Conservation (phyloP, 2,797 vertebrate species). For the Muscicapa comitata region DNA sequence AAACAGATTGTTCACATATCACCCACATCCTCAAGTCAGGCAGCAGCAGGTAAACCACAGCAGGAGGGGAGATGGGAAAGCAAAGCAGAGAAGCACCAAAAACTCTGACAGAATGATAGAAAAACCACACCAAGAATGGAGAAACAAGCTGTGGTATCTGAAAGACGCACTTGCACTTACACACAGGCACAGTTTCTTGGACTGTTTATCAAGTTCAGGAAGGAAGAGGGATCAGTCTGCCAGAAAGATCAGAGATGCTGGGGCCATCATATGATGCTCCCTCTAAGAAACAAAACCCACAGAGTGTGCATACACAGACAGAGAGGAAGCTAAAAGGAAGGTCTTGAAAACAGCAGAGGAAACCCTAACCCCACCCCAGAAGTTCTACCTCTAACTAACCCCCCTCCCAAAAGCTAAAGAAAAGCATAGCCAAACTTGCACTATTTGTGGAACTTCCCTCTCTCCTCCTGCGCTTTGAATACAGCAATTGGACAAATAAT, state of each 20-base stretch:
- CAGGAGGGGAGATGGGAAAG: neutral
- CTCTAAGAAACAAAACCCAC: constrained; percentile 58
- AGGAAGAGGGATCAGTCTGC: constrained; percentile 60
- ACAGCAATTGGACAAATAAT: neutral
- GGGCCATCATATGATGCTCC: constrained; percentile 41
- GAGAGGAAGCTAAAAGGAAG: constrained; percentile 53
- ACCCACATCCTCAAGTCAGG: neutral
- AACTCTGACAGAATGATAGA: neutral
- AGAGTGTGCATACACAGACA: neutral
- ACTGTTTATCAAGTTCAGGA: constrained; percentile 65
- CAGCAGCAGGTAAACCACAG: neutral
- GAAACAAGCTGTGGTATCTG: neutral
- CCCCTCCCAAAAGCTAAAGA: neutral
- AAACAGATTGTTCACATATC: neutral
- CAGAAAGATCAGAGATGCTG: constrained; percentile 60
- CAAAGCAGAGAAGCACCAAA: neutral
- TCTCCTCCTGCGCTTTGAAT: neutral
- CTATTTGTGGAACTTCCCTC: neutral
- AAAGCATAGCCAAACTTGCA: neutral
- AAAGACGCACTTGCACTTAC: neutral
- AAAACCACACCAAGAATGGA: neutral
- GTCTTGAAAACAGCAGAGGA: constrained; percentile 55
- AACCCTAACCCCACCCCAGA: constrained; percentile 31
- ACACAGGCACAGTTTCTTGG: neutral
- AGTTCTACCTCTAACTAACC: neutral